Percentiles rank a stretch among this genome's conserved stretches.
These are phyloP conservation scores for Morone chrysops DNA, from an alignment of 2,113 vertebrate species.

Conservation along the genomic window DNA sequence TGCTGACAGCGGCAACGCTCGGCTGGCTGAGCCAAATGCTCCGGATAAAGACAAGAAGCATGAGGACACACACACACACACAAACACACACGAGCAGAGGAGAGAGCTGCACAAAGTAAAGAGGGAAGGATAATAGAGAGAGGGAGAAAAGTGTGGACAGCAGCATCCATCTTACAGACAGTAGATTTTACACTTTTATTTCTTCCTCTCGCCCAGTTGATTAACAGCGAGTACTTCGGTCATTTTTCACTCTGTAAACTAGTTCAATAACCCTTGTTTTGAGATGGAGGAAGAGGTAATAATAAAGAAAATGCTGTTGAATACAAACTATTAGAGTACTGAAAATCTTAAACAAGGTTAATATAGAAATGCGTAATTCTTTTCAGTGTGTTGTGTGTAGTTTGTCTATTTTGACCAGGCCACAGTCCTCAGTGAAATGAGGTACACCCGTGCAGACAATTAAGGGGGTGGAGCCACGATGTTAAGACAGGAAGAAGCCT, in stretches of 20 bases:
- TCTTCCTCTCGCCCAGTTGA: background rate
- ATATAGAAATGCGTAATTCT: background rate
- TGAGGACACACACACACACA: background rate
- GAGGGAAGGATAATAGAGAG: slow-evolving; percentile 1
- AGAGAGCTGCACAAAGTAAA: background rate
- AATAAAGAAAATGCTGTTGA: background rate
- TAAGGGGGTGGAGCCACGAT: too few relatives aligned
- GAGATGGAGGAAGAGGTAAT: background rate
- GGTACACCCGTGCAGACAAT: too few relatives aligned
- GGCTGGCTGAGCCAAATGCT: background rate
- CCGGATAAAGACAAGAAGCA: slow-evolving; percentile 23
- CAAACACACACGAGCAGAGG: background rate
- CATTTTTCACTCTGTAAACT: background rate
- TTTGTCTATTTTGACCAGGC: too few relatives aligned
- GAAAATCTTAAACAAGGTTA: background rate
- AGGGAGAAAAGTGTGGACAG: background rate
- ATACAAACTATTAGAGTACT: background rate
- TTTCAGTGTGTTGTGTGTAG: too few relatives aligned
- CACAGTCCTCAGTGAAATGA: too few relatives aligned
- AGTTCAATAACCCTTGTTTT: background rate
- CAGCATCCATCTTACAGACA: slow-evolving; percentile 32
- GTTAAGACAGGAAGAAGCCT: too few relatives aligned
- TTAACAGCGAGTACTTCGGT: background rate
- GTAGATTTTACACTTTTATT: background rate
- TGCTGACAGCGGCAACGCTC: slow-evolving; percentile 44